Conservation (phyloP, 2,888 invertebrate species). For the Cataglyphis albicans region DNA sequence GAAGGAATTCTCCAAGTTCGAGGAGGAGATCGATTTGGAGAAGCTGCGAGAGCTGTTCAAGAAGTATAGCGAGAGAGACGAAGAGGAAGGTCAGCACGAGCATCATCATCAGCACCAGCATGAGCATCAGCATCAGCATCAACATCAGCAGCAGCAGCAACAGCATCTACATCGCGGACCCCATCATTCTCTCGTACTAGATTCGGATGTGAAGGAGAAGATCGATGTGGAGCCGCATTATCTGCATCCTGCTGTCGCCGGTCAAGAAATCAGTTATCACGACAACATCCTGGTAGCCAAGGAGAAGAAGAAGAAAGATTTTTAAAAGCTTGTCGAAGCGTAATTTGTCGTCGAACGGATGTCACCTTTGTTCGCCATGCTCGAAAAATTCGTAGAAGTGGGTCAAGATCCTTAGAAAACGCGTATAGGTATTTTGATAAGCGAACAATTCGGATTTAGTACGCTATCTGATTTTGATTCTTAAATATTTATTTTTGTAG, state of each 20-base stretch:
- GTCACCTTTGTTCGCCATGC: constrained; percentile 41
- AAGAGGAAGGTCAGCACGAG: constrained; percentile 74
- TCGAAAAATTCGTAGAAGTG: constrained; percentile 42
- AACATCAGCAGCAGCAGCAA: constrained; percentile 76
- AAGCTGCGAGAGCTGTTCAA: constrained; percentile 79
- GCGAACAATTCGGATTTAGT: constrained; percentile 41
- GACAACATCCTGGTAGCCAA: constrained; percentile 83
- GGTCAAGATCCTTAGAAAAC: neutral
- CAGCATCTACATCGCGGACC: constrained; percentile 87
- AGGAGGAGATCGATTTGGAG: constrained; percentile 79
- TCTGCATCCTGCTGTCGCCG: constrained; percentile 88
- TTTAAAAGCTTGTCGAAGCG: constrained; percentile 63
- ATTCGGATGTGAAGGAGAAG: constrained; percentile 87
- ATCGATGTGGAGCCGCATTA: constrained; percentile 88
- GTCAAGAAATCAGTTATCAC: constrained; percentile 88
- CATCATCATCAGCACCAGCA: constrained; percentile 85
- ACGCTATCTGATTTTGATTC: constrained; percentile 26
- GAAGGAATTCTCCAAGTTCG: constrained; percentile 79
- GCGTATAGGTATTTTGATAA: constrained; percentile 28
- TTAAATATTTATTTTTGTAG: constrained; percentile 22
- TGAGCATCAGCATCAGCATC: constrained; percentile 77
- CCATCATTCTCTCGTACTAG: constrained; percentile 87
- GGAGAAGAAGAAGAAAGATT: constrained; percentile 84
- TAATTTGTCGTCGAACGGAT: constrained; percentile 12
- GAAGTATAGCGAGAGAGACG: constrained; percentile 75